phyloP scores from a whole-genome alignment of 1,140 invertebrate genomes.

The Zophobas atratus region DNA sequence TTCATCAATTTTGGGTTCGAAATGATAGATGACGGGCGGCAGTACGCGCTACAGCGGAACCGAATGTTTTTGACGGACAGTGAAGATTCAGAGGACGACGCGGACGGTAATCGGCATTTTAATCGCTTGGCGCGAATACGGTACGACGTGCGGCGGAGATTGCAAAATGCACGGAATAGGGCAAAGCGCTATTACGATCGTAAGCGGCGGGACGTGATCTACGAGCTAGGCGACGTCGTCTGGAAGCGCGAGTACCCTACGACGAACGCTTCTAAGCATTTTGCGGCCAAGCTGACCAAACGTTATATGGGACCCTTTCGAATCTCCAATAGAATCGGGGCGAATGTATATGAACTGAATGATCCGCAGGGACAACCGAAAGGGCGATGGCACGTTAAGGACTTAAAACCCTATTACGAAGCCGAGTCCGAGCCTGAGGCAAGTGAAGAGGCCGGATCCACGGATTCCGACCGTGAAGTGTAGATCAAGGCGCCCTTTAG shows the following conservation, averaged over 20 bases:
- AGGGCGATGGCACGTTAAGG: slow-evolving; percentile 33
- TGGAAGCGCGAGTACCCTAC: slow-evolving; percentile 17
- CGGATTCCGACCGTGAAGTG: too few relatives aligned
- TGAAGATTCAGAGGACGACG: background rate
- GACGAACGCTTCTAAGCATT: slow-evolving; percentile 20
- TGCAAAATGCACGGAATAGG: background rate
- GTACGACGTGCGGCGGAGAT: background rate
- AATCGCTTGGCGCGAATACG: background rate
- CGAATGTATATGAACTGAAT: slow-evolving; percentile 3
- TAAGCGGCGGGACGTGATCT: background rate
- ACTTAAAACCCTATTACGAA: slow-evolving; percentile 10
- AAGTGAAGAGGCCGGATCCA: too few relatives aligned
- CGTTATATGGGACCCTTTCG: slow-evolving; percentile 39
- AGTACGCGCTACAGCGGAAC: background rate
- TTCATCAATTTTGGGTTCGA: slow-evolving; percentile 35
- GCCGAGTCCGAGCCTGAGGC: background rate
- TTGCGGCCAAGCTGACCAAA: slow-evolving; percentile 25
- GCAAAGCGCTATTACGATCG: slow-evolving; percentile 7
- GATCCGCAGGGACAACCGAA: background rate
- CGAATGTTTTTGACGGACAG: background rate
- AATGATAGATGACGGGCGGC: background rate
- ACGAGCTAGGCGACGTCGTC: slow-evolving; percentile 12
- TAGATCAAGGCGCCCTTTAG: too few relatives aligned
- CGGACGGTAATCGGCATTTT: background rate
- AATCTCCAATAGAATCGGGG: background rate